Conservation (phyloP, 2,888 invertebrate species). For the Tetrapedia diversipes region DNA sequence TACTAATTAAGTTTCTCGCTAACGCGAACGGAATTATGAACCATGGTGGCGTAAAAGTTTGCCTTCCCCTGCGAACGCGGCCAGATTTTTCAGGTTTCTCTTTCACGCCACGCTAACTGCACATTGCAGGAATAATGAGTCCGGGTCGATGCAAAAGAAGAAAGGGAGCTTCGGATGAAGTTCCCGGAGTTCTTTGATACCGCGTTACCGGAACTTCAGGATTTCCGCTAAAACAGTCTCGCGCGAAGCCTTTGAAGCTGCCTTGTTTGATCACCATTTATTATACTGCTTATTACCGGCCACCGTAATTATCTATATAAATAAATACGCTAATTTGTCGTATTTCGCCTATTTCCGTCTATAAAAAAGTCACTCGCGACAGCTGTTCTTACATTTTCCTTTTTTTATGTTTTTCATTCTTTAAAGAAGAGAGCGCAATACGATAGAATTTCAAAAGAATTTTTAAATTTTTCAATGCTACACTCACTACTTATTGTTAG, state of each 20-base stretch:
- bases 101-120: constrained; percentile 25
- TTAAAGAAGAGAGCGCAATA: too few relatives aligned
- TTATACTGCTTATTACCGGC: constrained; percentile 34
- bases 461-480: not conserved
- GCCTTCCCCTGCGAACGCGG: not conserved
- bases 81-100: constrained; percentile 28
- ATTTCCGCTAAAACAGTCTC: constrained; percentile 33
- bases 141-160: constrained; percentile 27
- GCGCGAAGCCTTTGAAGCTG: constrained; percentile 28
- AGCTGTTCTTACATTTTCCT: too few relatives aligned
- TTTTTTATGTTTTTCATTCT: too few relatives aligned
- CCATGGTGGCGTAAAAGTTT: constrained; percentile 2
- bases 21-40: constrained; percentile 18
- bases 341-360: not conserved
- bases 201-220: constrained; percentile 29
- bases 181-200: constrained; percentile 46
- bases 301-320: constrained; percentile 16
- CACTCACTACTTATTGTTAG: too few relatives aligned
- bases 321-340: constrained; percentile 12
- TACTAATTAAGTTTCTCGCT: constrained; percentile 34
- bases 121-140: constrained; percentile 48
- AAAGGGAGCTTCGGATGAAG: constrained; percentile 33
- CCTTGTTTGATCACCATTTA: constrained; percentile 40
- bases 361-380: not conserved
- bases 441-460: not conserved